Conservation (phyloP, 2,888 invertebrate genomes). For the Andrena trimmerana region DNA sequence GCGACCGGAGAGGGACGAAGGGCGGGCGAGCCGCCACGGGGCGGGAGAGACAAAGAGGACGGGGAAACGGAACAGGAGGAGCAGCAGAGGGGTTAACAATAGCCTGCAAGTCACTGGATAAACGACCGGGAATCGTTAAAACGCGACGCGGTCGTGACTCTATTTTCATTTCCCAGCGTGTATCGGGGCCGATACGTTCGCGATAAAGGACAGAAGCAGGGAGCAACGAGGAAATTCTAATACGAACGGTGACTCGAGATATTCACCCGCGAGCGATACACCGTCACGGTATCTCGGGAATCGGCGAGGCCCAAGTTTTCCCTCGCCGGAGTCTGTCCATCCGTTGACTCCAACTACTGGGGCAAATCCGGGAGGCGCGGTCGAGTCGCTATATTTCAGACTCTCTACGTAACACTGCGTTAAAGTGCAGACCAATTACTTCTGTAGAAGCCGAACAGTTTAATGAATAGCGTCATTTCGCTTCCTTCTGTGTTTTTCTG, state of each 20-base stretch:
- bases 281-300: not conserved
- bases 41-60: conserved; percentile 30
- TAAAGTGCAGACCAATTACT: no score
- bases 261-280: conserved; percentile 34
- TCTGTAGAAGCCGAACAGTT: no score
- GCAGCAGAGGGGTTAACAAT: conserved; percentile 78
- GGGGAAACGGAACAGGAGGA: conserved; percentile 53
- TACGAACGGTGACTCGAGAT: conserved; percentile 67
- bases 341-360: not conserved
- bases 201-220: conserved; percentile 63
- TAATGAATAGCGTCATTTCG: no score
- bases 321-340: not conserved
- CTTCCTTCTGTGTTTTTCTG: no score
- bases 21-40: conserved; percentile 41
- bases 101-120: conserved; percentile 85
- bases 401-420: no score
- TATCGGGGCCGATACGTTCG: conserved; percentile 59
- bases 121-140: conserved; percentile 84
- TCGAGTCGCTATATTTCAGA: no score
- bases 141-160: conserved; percentile 77
- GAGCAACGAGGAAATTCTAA: conserved; percentile 58
- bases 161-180: conserved; percentile 70
- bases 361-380: no score
- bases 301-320: not conserved
- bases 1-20: conserved; percentile 50